Conservation (phyloP, 2,888 invertebrate genomes). For the Polymixis flavicincta region DNA sequence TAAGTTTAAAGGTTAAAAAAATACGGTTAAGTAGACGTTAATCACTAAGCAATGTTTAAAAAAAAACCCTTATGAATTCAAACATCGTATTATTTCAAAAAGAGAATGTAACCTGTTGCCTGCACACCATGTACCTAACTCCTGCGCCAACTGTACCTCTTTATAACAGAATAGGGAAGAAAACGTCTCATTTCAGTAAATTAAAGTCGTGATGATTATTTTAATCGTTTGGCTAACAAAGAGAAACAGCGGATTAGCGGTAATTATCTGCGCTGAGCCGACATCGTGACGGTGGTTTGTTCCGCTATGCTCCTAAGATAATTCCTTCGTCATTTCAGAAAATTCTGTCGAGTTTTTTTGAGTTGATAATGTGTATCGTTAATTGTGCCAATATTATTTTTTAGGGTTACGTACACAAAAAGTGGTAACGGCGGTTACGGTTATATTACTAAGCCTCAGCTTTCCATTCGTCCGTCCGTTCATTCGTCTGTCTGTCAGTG, state of each 20-base stretch:
- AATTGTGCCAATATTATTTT: no score
- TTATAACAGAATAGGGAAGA: constrained; percentile 73
- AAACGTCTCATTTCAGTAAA: constrained; percentile 80
- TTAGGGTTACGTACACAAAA: no score
- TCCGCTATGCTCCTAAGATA: constrained; percentile 61
- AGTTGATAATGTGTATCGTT: constrained; percentile 5
- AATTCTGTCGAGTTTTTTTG: constrained; percentile 32
- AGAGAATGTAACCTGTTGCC: neutral
- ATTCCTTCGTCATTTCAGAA: constrained; percentile 34
- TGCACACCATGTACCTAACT: constrained; percentile 10
- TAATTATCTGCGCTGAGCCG: constrained; percentile 78
- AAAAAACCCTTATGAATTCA: neutral
- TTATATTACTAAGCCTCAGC: no score
- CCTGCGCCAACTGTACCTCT: constrained; percentile 43
- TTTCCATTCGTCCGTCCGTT: no score
- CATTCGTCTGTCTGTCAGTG: no score
- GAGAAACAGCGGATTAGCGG: constrained; percentile 81
- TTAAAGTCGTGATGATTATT: constrained; percentile 87
- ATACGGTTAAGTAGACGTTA: no score
- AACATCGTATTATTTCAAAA: neutral
- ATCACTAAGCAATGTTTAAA: no score
- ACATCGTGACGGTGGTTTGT: constrained; percentile 68
- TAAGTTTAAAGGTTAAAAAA: neutral
- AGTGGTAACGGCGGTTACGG: no score
- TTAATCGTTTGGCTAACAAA: constrained; percentile 87